phyloP scores from a whole-genome alignment of 2,888 invertebrate genomes.

The Resseliella maxima region DNA sequence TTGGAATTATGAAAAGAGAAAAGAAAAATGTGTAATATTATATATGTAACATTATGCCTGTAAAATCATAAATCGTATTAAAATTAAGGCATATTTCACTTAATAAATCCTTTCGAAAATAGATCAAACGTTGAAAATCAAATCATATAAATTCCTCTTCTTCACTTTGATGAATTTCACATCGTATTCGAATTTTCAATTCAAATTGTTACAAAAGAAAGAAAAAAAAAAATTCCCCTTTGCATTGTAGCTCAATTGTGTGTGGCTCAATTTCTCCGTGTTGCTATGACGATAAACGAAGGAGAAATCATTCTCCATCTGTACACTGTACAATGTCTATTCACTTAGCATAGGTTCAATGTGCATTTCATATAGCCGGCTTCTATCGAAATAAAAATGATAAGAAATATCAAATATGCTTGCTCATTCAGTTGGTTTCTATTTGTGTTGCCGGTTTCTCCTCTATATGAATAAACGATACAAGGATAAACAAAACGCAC shows the following conservation, averaged over 20 bases:
- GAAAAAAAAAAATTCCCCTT: background rate
- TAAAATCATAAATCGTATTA: background rate
- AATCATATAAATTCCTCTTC: background rate
- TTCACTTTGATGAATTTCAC: background rate
- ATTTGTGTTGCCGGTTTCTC: background rate
- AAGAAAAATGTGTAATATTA: too few relatives aligned
- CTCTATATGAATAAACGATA: background rate
- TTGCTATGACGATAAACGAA: constrained; percentile 9
- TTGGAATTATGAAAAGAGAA: background rate
- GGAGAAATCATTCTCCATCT: background rate
- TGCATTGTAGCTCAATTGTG: background rate
- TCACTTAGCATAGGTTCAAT: constrained; percentile 26
- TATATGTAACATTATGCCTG: too few relatives aligned
- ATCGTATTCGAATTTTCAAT: background rate
- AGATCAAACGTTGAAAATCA: constrained; percentile 4
- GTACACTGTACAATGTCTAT: background rate
- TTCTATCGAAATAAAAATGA: background rate
- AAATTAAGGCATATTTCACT: background rate
- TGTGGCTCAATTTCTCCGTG: constrained; percentile 1
- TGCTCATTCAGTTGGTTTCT: background rate
- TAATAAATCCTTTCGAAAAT: background rate
- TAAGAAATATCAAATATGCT: constrained; percentile 2
- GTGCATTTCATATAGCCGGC: constrained; percentile 30
- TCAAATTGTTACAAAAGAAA: background rate
- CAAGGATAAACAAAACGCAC: constrained; percentile 39